phyloP scores from a whole-genome alignment of 2,888 invertebrate genomes.

The Sisyra terminalis region DNA sequence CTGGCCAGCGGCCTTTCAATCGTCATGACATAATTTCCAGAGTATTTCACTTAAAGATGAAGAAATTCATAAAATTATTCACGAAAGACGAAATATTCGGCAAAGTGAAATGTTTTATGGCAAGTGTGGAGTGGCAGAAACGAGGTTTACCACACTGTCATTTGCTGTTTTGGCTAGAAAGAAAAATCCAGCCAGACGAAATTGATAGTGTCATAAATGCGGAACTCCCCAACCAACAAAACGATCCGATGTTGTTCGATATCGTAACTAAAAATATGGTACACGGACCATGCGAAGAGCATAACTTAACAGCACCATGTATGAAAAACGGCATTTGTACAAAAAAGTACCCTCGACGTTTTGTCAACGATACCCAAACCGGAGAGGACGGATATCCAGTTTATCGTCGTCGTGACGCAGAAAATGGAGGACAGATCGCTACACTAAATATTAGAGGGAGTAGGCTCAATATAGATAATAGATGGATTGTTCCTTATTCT shows the following conservation, averaged over 20 bases:
- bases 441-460: no score
- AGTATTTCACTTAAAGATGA: conserved; percentile 14
- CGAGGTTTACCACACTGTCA: conserved; percentile 18
- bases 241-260: conserved; percentile 17
- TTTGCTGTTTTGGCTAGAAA: conserved; percentile 17
- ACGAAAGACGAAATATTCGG: conserved; percentile 11
- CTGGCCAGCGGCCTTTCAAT: conserved; percentile 13
- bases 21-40: conserved; percentile 17
- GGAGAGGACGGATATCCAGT: conserved; percentile 19
- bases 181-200: conserved; percentile 17
- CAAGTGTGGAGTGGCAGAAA: conserved; percentile 9
- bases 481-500: conserved; percentile 2
- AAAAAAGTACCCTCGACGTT: conserved; percentile 15
- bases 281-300: conserved; percentile 19
- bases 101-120: conserved; percentile 15
- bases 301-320: conserved; percentile 14
- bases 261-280: conserved; percentile 20
- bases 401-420: conserved; percentile 15
- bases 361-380: conserved; percentile 16
- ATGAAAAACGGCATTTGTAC: conserved; percentile 15
- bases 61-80: conserved; percentile 13
- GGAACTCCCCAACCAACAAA: conserved; percentile 18
- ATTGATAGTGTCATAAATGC: conserved; percentile 20
- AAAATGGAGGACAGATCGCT: conserved; percentile 10
- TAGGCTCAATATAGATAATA: background rate